Evolutionary conservation across 92 coral and sea anemone species (phyloP).

Genomic region (Phenganax subtilis): DNA sequence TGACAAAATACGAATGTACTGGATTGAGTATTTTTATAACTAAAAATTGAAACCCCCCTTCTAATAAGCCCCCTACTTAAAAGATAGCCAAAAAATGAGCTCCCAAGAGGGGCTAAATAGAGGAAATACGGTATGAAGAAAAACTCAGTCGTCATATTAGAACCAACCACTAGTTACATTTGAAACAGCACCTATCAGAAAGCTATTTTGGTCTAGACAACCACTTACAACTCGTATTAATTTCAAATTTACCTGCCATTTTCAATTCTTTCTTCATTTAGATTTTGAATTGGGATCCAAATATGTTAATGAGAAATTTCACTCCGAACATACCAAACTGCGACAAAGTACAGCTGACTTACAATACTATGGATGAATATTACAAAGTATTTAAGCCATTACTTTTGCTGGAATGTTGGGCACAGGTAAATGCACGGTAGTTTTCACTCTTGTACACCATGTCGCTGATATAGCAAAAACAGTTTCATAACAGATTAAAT

Average conservation of each 20-base stretch:
- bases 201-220: neutral
- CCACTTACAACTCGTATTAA: neutral
- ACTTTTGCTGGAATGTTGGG: slow-evolving; percentile 74
- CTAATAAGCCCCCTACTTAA: too few species aligned
- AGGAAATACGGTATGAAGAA: too few species aligned
- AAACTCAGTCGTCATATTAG: too few species aligned
- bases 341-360: slow-evolving; percentile 42
- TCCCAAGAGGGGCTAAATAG: too few species aligned
- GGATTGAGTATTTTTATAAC: too few species aligned
- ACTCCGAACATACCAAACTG: slow-evolving; percentile 4
- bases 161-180: too few species aligned
- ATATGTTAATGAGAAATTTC: neutral
- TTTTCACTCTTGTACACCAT: too few species aligned
- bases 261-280: neutral
- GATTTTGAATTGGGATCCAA: slow-evolving; percentile 33
- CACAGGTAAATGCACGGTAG: slow-evolving; percentile 53
- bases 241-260: neutral
- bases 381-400: slow-evolving; percentile 63
- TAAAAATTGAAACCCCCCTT: too few species aligned
- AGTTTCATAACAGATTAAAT: too few species aligned
- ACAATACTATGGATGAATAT: slow-evolving; percentile 67
- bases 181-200: neutral
- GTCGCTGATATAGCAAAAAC: too few species aligned
- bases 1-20: too few species aligned
- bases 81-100: too few species aligned